Percentiles rank a stretch among this genome's conserved stretches.
phyloP scores from a whole-genome alignment of 2,888 invertebrate genomes.

The Drosophila macrospina region DNA sequence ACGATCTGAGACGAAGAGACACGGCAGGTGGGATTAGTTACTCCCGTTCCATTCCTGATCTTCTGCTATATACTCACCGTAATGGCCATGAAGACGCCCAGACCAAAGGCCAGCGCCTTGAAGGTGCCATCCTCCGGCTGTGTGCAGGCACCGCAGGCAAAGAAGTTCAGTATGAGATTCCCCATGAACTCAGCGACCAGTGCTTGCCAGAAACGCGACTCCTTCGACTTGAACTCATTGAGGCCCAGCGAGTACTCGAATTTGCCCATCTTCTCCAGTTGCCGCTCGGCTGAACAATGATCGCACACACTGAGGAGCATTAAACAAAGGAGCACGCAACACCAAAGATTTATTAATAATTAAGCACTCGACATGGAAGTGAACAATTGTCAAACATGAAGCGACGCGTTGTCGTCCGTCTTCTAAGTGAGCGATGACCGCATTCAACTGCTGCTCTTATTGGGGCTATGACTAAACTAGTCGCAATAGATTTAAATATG shows the following conservation, averaged over 20 bases:
- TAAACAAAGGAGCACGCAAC: background rate
- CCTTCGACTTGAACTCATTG: constrained; percentile 90
- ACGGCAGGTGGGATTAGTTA: background rate
- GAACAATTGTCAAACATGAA: constrained; percentile 60
- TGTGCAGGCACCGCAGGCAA: constrained; percentile 93
- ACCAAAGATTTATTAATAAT: constrained; percentile 32
- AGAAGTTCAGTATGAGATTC: constrained; percentile 93
- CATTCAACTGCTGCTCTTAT: constrained; percentile 52
- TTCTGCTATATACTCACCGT: constrained; percentile 87
- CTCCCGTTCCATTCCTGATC: no score
- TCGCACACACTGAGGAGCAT: constrained; percentile 42
- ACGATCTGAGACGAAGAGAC: constrained; percentile 87
- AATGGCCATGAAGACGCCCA: constrained; percentile 93
- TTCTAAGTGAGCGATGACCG: constrained; percentile 54
- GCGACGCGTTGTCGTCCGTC: background rate
- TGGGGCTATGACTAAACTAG: constrained; percentile 30
- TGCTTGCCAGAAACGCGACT: constrained; percentile 90
- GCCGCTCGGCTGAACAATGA: constrained; percentile 31
- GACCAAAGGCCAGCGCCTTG: constrained; percentile 93
- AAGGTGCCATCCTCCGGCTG: constrained; percentile 86
- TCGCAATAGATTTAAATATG: constrained; percentile 4
- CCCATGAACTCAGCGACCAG: constrained; percentile 94
- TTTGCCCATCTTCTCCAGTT: constrained; percentile 83
- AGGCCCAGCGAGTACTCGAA: constrained; percentile 89
- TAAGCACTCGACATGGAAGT: constrained; percentile 48